A percentile compares a stretch with the other conserved stretches of the same genome.
Evolutionary conservation across 1,140 invertebrate species (phyloP).

Genomic region (Leptinotarsa undecemlineata): DNA sequence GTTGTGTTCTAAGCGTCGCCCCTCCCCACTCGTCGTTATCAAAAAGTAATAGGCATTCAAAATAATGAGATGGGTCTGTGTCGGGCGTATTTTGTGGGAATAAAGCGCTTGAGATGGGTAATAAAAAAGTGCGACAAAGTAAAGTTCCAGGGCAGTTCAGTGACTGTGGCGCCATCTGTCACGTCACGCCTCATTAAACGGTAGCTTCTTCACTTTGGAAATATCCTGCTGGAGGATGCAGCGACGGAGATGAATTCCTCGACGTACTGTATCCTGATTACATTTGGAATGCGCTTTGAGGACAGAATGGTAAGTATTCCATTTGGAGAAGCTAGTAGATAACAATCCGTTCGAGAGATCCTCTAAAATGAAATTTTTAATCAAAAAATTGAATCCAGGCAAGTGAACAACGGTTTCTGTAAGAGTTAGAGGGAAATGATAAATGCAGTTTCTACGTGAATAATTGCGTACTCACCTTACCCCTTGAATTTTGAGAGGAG

Average conservation of each 20-base stretch:
- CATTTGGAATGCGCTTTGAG: too few relatives aligned
- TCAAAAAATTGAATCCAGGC: too few relatives aligned
- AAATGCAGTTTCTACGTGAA: too few relatives aligned
- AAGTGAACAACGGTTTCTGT: too few relatives aligned
- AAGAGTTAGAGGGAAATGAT: too few relatives aligned
- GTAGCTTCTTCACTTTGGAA: constrained; percentile 8
- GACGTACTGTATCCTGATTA: too few relatives aligned
- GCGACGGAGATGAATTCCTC: background rate
- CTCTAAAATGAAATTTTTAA: too few relatives aligned
- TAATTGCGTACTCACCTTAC: too few relatives aligned
- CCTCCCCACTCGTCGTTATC: background rate
- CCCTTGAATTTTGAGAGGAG: too few relatives aligned
- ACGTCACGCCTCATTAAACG: constrained; percentile 12
- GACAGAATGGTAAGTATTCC: too few relatives aligned
- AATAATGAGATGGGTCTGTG: constrained; percentile 19
- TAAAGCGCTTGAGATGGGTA: constrained; percentile 10
- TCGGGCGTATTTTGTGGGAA: background rate
- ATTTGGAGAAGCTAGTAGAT: too few relatives aligned
- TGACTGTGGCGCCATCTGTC: constrained; percentile 13
- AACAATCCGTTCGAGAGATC: too few relatives aligned
- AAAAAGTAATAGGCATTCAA: constrained; percentile 10
- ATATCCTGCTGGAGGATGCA: background rate
- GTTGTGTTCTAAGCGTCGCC: background rate
- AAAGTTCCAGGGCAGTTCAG: background rate
- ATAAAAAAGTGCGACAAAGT: constrained; percentile 20